Conservation (phyloP, 2,888 invertebrate genomes). For the Anagyrus pseudococci region DNA sequence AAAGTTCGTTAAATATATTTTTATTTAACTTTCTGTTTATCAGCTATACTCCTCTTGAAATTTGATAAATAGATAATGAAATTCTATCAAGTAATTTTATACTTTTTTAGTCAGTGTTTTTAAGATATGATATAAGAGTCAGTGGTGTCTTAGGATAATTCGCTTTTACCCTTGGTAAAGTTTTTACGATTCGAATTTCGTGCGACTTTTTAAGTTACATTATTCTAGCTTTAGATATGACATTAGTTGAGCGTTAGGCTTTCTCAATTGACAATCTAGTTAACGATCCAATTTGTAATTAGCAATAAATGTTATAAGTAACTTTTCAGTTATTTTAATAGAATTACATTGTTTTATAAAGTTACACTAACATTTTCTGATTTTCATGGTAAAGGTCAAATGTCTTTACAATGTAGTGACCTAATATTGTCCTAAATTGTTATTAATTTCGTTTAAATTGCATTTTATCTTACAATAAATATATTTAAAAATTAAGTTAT, state of each 20-base stretch:
- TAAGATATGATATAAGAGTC: constrained; percentile 32
- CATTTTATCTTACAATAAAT: background rate
- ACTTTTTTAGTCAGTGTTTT: constrained; percentile 13
- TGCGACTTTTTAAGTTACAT: constrained; percentile 23
- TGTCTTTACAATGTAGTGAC: too few species aligned
- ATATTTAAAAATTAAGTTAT: background rate
- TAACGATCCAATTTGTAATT: constrained; percentile 35
- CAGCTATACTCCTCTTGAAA: constrained; percentile 9
- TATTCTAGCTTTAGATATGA: constrained; percentile 24
- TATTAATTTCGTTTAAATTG: too few species aligned
- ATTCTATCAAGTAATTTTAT: constrained; percentile 12
- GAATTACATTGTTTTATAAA: constrained; percentile 16
- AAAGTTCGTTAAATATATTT: constrained; percentile 14
- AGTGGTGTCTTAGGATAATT: background rate
- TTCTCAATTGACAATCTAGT: constrained; percentile 32
- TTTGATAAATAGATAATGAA: constrained; percentile 14
- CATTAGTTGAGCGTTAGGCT: constrained; percentile 8
- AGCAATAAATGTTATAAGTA: constrained; percentile 13
- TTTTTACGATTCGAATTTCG: constrained; percentile 31
- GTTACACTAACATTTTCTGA: constrained; percentile 7
- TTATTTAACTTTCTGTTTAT: constrained; percentile 19
- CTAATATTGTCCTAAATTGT: too few species aligned
- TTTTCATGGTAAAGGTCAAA: too few species aligned
- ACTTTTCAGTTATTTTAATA: constrained; percentile 1
- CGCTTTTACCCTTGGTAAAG: background rate